Evolutionary conservation across 2,888 invertebrate species (phyloP), one percentile per base, ranked within the genome.

Genomic region (Anticlea derivata): DNA sequence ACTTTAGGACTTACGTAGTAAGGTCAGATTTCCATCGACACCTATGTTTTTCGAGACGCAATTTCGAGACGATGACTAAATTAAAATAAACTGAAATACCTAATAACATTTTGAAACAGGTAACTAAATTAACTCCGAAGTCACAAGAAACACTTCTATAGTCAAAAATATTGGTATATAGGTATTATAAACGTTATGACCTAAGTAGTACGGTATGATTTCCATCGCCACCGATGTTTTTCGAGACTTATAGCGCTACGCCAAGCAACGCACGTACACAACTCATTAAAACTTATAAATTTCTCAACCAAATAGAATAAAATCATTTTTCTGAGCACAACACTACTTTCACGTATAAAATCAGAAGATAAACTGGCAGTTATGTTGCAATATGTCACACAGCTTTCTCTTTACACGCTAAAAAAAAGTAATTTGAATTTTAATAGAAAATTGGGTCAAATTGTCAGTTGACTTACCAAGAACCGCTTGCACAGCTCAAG

Each of bases 361-460:
- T 76, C 80, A 78, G 60, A 62, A 63, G 68, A 65, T 68, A 66
- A 56, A 88, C 89, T 88, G 83, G 68, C 72, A 63, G 34, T 17
- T 61, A 47, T 54, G 52, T 51, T 49, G 55, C 45, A 12, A 45
- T n/a, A n/a, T n/a, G n/a, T n/a, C n/a, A 56, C 43, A 11, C 46
- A 61, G 85, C 88, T 90, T 90, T 90, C 90, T 87, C 86, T 86
- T 83, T 73, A 59, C 72, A 55, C 52, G 83, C 83, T 68, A 81
- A 88, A 85, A n/a, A 80, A 89, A 87, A 80, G 79, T 84, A 68
- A 87, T 90, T 90, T 90, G 82, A 88, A 90, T 90, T 82, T 83
- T 78, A 65, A 81, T 80, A 78, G 78, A 83, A 83, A 86, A 85
- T 78, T 86, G 82, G 85, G 81, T 77, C 83, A 83, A 60, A 59